These are phyloP conservation scores for Scatophagus argus DNA, from an alignment of 2,113 vertebrate genomes.

Conservation along the genomic window DNA sequence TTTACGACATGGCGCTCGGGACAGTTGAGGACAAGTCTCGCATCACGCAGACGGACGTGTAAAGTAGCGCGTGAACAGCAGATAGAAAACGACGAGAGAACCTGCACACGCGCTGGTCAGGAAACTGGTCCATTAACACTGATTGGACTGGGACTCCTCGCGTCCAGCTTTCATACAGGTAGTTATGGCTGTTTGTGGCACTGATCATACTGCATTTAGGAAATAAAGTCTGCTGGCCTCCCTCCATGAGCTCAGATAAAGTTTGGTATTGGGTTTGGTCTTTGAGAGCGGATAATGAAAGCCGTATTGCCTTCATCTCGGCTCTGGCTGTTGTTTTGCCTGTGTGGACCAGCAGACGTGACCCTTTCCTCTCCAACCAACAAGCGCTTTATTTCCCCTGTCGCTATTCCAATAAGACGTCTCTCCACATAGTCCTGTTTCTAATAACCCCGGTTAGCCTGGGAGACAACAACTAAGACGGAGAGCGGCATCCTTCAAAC, in stretches of 20 bases:
- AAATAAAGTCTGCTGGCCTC: constrained; percentile 48
- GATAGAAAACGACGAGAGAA: too few relatives aligned
- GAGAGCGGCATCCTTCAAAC: constrained; percentile 45
- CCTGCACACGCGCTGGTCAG: constrained; percentile 24
- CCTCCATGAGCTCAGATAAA: constrained; percentile 45
- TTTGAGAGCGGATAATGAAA: constrained; percentile 68
- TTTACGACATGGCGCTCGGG: constrained; percentile 23
- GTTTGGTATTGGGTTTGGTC: constrained; percentile 61
- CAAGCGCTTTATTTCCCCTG: constrained; percentile 75
- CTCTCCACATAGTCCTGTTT: constrained; percentile 55
- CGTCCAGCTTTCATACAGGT: constrained; percentile 49
- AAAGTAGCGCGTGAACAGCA: too few relatives aligned
- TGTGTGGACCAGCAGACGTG: constrained; percentile 47
- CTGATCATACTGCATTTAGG: constrained; percentile 60
- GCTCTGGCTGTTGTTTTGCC: constrained; percentile 57
- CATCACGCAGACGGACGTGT: not conserved
- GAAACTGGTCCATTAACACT: constrained; percentile 18
- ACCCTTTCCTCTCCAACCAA: constrained; percentile 59
- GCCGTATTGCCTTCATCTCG: constrained; percentile 58
- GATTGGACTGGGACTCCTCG: constrained; percentile 24
- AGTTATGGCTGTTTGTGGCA: constrained; percentile 75
- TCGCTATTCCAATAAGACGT: constrained; percentile 72
- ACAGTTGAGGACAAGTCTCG: not conserved
- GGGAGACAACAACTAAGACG: constrained; percentile 60
- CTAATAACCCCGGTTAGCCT: constrained; percentile 70